Evolutionary conservation across 1,140 invertebrate genomes (phyloP).

Genomic region (Triops longicaudatus): DNA sequence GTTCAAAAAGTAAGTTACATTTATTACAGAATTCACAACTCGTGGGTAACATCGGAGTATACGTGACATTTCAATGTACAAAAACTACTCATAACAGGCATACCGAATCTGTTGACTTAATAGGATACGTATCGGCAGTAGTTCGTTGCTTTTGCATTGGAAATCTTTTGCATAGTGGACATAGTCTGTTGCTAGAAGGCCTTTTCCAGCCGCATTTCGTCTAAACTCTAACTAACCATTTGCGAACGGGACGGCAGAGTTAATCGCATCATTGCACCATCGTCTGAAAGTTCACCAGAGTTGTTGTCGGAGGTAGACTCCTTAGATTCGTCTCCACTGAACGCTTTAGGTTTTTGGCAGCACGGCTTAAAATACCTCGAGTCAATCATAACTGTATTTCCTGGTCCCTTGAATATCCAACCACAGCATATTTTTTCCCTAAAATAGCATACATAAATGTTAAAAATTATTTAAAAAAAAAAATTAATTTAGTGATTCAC

Average conservation of each 20-base stretch:
- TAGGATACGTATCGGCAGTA: neutral
- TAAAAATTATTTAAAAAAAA: slow-evolving; percentile 6
- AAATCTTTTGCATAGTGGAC: neutral
- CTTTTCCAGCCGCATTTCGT: neutral
- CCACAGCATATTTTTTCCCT: slow-evolving; percentile 65
- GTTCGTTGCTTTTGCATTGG: slow-evolving; percentile 3
- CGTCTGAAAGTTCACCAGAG: neutral
- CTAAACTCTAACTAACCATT: neutral
- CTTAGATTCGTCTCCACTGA: neutral
- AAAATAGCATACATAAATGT: slow-evolving; percentile 36
- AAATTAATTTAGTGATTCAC: neutral
- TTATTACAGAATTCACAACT: slow-evolving; percentile 10
- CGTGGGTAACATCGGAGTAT: neutral
- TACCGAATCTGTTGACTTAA: neutral
- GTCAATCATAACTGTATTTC: slow-evolving; percentile 57
- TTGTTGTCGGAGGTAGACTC: neutral
- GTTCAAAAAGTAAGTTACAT: neutral
- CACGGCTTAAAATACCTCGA: slow-evolving; percentile 53
- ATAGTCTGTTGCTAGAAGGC: neutral
- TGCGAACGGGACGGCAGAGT: neutral
- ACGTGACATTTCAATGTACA: neutral
- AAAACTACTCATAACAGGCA: neutral
- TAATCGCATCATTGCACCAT: neutral
- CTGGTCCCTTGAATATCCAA: slow-evolving; percentile 56
- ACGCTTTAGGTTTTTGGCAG: slow-evolving; percentile 7